Base-by-base conservation (phyloP, 2,113 vertebrate genomes). In the Pelodiscus sinensis region DNA sequence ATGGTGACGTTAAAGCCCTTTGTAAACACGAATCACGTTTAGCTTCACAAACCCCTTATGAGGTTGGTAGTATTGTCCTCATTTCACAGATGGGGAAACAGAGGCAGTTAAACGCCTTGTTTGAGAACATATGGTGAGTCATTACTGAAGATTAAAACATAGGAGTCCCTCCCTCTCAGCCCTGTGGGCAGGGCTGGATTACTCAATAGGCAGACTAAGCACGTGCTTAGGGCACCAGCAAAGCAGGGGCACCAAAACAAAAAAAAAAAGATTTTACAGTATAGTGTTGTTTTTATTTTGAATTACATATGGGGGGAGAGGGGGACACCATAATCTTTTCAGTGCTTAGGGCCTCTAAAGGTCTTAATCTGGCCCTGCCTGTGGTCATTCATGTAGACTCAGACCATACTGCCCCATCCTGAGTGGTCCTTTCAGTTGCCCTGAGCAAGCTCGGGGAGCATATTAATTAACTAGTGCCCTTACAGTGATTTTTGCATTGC, bases 1-100 rank as follows among this genome's bases (percentile, higher is more conserved):
- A 57, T 88, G 85, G 44, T 1, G 81, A 88, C 8, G 50, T 89
- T 79, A 86, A 94, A 81, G 71, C 18, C 9, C 44, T 94, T 71
- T 90, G 50, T 52, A 83, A 55, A 38, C 55, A 25, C 88, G 8
- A 54, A 4, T 22, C 82, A 27, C 73, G 54, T 60, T 31, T 57
- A 27, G 6, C 55, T 92, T 21, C 2, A 31, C 79, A 18, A 51
- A 62, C 2, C 3, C 3, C 6, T 57, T 90, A 51, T 60, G 55
- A 79, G 16, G 1, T 81, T 86, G 79, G 57, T 0, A 0, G 21
- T 9, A 58, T 86, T 90, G 89, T 89, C 25, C 91, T 15, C 0
- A 12, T 88, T 86, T 91, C 73, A 6, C 57, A 38, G 3, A 44
- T 82, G 8, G 15, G 79, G 62, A 85, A 2, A 6, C 5, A 27